These are phyloP conservation scores for Pristionchus mayeri DNA, from an alignment of 2,888 invertebrate genomes.

Conservation along the genomic window DNA sequence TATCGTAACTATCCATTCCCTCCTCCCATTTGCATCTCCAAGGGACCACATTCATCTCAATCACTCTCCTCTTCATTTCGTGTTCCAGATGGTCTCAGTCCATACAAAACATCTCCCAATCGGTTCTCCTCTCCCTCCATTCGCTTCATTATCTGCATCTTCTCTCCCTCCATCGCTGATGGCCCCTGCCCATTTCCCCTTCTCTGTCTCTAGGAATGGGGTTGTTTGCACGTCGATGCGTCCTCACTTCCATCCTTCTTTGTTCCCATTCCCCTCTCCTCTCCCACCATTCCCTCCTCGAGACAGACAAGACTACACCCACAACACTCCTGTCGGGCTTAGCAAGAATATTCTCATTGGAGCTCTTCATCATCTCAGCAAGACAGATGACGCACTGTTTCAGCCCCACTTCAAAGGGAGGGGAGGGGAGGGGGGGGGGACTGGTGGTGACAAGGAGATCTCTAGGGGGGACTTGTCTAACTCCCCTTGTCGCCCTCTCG, in stretches of 20 bases:
- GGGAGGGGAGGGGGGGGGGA: neutral
- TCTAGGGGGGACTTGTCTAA: neutral
- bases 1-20: neutral
- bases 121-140: neutral
- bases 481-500: neutral
- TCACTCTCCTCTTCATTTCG: slow-evolving; percentile 10
- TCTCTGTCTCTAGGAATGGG: neutral
- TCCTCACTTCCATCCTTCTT: slow-evolving; percentile 22
- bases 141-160: neutral
- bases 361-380: neutral
- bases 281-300: neutral
- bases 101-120: slow-evolving; percentile 14
- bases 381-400: slow-evolving; percentile 26
- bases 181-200: neutral
- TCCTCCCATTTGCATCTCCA: neutral
- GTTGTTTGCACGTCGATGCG: slow-evolving; percentile 18
- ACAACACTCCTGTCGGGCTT: no score
- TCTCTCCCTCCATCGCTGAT: slow-evolving; percentile 1
- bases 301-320: neutral
- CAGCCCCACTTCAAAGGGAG: neutral
- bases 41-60: neutral
- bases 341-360: no score
- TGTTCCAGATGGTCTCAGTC: slow-evolving; percentile 18
- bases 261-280: slow-evolving; percentile 23
- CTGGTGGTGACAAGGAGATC: slow-evolving; percentile 6